Percentiles rank a stretch among this genome's conserved stretches.
Evolutionary conservation across 2,113 vertebrate genomes (phyloP).

Genomic region (Pomatorhinus ruficollis): DNA sequence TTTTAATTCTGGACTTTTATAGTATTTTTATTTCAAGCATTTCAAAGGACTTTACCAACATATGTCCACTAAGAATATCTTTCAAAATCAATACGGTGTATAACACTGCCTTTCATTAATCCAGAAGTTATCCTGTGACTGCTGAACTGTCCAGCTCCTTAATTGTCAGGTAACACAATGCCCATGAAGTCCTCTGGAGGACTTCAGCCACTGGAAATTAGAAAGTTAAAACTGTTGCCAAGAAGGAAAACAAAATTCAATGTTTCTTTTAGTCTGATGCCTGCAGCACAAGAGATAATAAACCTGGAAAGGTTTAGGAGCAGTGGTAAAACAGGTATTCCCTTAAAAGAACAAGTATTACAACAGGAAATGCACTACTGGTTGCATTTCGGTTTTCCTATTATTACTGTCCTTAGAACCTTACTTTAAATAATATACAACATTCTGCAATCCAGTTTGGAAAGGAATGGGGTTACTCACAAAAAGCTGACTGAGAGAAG

Average conservation of each 20-base stretch:
- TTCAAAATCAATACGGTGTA: not conserved
- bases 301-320: not conserved
- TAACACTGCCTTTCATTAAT: not conserved
- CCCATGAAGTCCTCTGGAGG: not conserved
- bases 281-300: not conserved
- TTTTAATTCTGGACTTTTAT: not conserved
- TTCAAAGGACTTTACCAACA: not conserved
- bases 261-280: not conserved
- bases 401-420: not conserved
- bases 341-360: not conserved
- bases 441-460: not conserved
- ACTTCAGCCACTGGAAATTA: not conserved
- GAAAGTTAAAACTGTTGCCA: not conserved
- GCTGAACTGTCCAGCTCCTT: not conserved
- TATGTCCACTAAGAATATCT: not conserved
- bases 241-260: not conserved
- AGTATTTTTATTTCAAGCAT: not conserved
- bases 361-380: not conserved
- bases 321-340: not conserved
- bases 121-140: not conserved
- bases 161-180: not conserved
- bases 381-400: accelerated
- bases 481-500: not conserved
- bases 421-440: not conserved
- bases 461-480: not conserved